phyloP scores from a whole-genome alignment of 2,888 invertebrate species.

The Xestia sexstrigata region DNA sequence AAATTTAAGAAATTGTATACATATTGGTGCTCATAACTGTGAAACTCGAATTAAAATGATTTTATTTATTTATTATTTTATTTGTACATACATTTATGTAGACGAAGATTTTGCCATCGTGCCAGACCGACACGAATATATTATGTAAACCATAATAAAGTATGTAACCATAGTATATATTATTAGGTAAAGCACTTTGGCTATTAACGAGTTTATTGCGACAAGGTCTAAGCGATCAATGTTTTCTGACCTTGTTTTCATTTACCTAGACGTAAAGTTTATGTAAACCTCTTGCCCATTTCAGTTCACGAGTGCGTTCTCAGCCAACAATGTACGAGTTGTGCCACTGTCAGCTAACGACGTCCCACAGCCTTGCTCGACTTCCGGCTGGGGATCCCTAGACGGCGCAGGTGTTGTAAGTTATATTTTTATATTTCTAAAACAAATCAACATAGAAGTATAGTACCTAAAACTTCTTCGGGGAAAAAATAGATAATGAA shows the following conservation, averaged over 20 bases:
- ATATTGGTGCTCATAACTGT: too few relatives aligned
- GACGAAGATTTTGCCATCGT: too few relatives aligned
- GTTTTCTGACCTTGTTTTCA: not conserved
- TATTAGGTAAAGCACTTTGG: not conserved
- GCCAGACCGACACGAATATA: too few relatives aligned
- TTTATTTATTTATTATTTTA: too few relatives aligned
- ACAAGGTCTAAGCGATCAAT: not conserved
- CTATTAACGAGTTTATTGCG: not conserved
- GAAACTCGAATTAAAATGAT: too few relatives aligned
- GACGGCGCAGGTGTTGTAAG: slow-evolving; percentile 25
- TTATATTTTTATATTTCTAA: too few relatives aligned
- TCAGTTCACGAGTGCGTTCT: slow-evolving; percentile 11
- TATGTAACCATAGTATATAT: too few relatives aligned
- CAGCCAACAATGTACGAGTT: slow-evolving; percentile 4
- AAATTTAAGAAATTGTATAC: too few relatives aligned
- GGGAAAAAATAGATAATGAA: too few relatives aligned
- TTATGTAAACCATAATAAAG: too few relatives aligned
- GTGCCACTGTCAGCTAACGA: not conserved
- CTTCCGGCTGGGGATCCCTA: slow-evolving; percentile 30
- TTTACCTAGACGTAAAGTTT: not conserved
- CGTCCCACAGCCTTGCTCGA: not conserved
- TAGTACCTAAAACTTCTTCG: too few relatives aligned
- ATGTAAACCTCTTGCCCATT: not conserved
- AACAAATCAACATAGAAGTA: too few relatives aligned
- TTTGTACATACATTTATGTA: not conserved